Conservation (phyloP, 2,888 invertebrate genomes). For the Heteromurus nitidus region DNA sequence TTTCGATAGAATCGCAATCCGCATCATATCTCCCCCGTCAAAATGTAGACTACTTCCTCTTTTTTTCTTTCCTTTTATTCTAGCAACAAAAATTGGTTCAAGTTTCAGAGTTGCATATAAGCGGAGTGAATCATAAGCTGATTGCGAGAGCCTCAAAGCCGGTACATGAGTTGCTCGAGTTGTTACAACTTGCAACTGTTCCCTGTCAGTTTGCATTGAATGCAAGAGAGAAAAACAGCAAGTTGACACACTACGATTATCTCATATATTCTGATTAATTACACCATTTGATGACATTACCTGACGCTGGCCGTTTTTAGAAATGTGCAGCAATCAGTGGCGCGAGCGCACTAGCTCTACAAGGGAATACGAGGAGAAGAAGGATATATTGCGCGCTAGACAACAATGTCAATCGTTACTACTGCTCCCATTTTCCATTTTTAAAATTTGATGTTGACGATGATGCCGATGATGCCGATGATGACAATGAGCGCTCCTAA, state of each 20-base stretch:
- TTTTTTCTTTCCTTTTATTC: no score
- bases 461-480: not conserved
- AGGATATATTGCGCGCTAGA: no score
- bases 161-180: no score
- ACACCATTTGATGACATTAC: not conserved
- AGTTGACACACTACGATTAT: not conserved
- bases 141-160: no score
- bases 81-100: no score
- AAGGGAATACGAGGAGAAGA: not conserved
- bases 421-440: not conserved
- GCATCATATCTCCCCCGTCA: not conserved
- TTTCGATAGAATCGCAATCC: not conserved
- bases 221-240: no score
- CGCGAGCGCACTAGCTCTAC: not conserved
- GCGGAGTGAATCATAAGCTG: no score
- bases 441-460: not conserved
- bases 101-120: no score
- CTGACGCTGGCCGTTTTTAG: slow-evolving; percentile 12
- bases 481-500: not conserved
- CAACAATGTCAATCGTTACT: not conserved
- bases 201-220: no score
- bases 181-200: no score
- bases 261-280: slow-evolving; percentile 1
- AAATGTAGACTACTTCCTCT: slow-evolving; percentile 36
- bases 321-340: not conserved